Evolutionary conservation across 2,113 vertebrate genomes (phyloP), one percentile per base, ranked within the genome.

Genomic region (Psilopsiagon aurifrons): DNA sequence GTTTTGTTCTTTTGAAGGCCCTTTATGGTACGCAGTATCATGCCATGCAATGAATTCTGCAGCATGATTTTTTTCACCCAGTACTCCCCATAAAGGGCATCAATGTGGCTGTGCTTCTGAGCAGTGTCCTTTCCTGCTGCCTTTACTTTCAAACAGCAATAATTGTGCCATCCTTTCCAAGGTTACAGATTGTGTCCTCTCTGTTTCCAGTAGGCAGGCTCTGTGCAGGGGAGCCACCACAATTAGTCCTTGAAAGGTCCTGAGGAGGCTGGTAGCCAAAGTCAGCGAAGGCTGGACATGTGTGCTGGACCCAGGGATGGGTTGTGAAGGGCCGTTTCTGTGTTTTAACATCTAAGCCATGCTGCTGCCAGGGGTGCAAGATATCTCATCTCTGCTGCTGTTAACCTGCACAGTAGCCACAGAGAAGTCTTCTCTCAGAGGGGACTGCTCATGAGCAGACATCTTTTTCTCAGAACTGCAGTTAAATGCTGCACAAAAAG

Each of bases 1-100:
- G 49, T 62, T 93, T 68, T 92, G 67, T 62, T 96, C 84, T 97
- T 95, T 94, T 95, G 75, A 91, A 87, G 78, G 49, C n/a, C 66
- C 64, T 86, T 70, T 88, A 69, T 76, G 60, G 37, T 46, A 79
- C 7, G 2, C 8, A 19, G 60, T 81, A 88, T 90, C 64, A 14
- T 17, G 43, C n/a, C 70, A 23, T 62, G 41, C 55, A 70, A 73
- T 90, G 76, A 97, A 92, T 92, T 96, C 94, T 95, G 87, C 67
- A 95, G 68, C 47, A 88, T 44, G 86, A 55, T 43, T 79, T 96
- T 94, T 57, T 88, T 93, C 82, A 85, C 39, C 31, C 28, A 6
- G 28, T 86, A 89, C 17, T 55, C 31, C 51, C 29, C 20, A 7
- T 57, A 59, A 67, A 88, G 44, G 31, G 17, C 44, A 77, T 18